Evolutionary conservation across 2,113 vertebrate species (phyloP), one percentile per base, ranked within the genome.

Genomic region (Myotis brandtii): DNA sequence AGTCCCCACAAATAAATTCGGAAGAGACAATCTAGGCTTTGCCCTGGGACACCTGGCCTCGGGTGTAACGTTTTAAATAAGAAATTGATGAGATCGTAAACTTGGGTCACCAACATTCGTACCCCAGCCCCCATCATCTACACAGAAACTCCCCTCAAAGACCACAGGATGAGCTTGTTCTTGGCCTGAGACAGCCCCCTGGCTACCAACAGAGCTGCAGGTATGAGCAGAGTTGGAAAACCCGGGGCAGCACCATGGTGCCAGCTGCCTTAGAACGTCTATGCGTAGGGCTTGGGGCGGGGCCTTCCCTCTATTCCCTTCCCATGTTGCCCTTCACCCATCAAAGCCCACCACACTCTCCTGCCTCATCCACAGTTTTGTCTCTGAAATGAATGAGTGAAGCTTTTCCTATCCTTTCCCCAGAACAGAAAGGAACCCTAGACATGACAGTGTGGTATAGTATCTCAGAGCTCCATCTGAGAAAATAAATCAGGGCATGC

Each of bases 371-470:
- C 6, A 67, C 25, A 62, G 34, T 50, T 86, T 56, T 50, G 27
- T 72, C 84, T 85, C 64, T 75, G 16, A 86, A 89, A 75, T 70
- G 85, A 84, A 95, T 52, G 46, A 86, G 25, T 59, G 25, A 89
- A 46, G 1, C 13, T 40, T 85, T 80, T 76, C 30, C 52, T 77
- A 70, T 10, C 7, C 11, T 87, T 90, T 84, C 6, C 40, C 17
- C 6, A 56, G 54, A 83, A 43, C 0, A 90, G 32, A 75, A 90
- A 66, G 27, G 79, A 82, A 37, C 32, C 32, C 9, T 27, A 70
- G 21, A 85, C 59, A 66, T 56, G 43, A 62, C 4, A 54, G 8
- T n/a, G 64, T 34, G 59, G 46, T 13, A 37, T n/a, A 48, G n/a
- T 34, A 46, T 62, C 17, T 94, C 66, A 96, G 69, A 92, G n/a